Evolutionary conservation across 2,113 vertebrate genomes (phyloP).

Genomic region (Osmerus mordax): DNA sequence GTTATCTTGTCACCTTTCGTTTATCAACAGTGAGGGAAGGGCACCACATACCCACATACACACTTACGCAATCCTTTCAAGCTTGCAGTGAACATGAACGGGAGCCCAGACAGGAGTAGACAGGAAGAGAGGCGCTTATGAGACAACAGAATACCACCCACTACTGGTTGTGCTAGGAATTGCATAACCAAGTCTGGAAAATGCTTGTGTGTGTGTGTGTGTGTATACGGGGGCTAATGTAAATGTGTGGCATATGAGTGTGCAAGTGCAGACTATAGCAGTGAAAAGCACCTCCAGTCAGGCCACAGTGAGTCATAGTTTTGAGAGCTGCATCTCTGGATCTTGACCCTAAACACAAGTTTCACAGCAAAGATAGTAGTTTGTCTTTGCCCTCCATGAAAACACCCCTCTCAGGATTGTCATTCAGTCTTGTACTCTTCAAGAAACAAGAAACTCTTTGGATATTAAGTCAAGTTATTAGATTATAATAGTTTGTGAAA

Average conservation of each 20-base stretch:
- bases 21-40: conserved; percentile 1
- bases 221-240: not conserved
- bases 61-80: not conserved
- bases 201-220: conserved; percentile 5
- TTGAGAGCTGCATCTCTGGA: no score
- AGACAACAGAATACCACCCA: not conserved
- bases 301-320: no score
- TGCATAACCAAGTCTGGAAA: not conserved
- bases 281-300: no score
- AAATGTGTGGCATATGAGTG: not conserved
- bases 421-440: not conserved
- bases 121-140: not conserved
- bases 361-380: no score
- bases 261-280: no score
- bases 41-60: not conserved
- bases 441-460: no score
- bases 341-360: no score
- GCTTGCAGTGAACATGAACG: not conserved
- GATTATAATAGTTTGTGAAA: no score
- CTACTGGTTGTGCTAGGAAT: not conserved
- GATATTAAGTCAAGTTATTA: no score
- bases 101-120: not conserved
- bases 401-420: not conserved
- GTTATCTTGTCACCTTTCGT: conserved; percentile 11
- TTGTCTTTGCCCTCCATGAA: not conserved